A percentile compares a stretch with the other conserved stretches of the same genome.
Conservation (phyloP, 2,113 vertebrate species). For the Laticauda colubrina region DNA sequence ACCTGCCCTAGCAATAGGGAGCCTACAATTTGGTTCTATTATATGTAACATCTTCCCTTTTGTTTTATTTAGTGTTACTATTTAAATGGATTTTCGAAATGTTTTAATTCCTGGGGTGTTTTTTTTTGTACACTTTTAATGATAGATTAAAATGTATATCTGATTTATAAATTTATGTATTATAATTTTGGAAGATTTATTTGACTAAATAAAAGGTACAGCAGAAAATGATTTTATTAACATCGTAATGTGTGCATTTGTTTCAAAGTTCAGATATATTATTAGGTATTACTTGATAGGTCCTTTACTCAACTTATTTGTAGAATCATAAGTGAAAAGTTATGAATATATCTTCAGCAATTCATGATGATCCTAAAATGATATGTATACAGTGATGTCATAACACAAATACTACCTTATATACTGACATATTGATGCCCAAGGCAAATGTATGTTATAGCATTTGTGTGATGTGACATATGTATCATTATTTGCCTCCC, state of each 20-base stretch:
- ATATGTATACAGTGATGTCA: not conserved
- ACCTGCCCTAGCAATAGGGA: not conserved
- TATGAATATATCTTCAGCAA: not conserved
- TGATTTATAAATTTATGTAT: not conserved
- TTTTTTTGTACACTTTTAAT: not conserved
- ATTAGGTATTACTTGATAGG: not conserved
- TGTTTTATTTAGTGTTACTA: not conserved
- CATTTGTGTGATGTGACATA: not conserved
- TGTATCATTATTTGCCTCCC: not conserved
- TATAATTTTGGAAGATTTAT: not conserved
- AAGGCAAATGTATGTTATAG: not conserved
- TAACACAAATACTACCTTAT: not conserved
- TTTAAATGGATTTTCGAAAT: not conserved
- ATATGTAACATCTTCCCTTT: not conserved
- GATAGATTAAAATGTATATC: not conserved
- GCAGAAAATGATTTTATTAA: not conserved
- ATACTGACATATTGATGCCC: not conserved
- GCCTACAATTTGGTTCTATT: not conserved
- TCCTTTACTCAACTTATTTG: not conserved
- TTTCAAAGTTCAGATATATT: not conserved
- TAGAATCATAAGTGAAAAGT: not conserved
- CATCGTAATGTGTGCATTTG: not conserved
- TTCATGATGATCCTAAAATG: not conserved
- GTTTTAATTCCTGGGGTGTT: not conserved
- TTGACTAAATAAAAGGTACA: not conserved